phyloP scores from a whole-genome alignment of 2,113 vertebrate genomes.

The Cinclus cinclus region DNA sequence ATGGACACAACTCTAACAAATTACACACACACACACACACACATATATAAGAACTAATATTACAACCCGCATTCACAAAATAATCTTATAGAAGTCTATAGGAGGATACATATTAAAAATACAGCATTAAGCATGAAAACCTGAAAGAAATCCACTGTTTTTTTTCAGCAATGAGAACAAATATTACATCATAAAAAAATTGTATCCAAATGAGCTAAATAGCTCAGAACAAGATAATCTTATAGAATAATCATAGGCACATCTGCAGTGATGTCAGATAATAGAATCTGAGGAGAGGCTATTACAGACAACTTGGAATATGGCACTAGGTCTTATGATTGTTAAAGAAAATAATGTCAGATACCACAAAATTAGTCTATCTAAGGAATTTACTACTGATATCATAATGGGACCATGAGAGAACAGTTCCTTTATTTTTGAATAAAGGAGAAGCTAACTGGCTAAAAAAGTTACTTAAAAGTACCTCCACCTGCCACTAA shows the following conservation, averaged over 20 bases:
- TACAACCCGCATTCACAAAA: not conserved
- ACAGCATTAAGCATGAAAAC: not conserved
- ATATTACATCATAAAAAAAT: slow-evolving; percentile 4
- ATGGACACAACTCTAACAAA: not conserved
- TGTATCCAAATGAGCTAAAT: not conserved
- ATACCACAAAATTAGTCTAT: not conserved
- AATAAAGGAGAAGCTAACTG: not conserved
- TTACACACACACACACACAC: too few species aligned
- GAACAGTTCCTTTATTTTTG: not conserved
- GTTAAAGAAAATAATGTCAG: slow-evolving; percentile 16
- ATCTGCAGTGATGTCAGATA: not conserved
- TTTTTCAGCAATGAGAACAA: slow-evolving; percentile 16
- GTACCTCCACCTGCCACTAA: not conserved
- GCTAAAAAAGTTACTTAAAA: not conserved
- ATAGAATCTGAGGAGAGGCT: not conserved
- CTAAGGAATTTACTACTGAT: not conserved
- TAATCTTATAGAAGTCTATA: not conserved
- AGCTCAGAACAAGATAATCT: not conserved
- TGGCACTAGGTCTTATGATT: not conserved
- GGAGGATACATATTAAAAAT: not conserved
- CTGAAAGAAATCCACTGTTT: not conserved
- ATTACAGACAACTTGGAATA: slow-evolving; percentile 2
- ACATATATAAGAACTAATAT: not conserved
- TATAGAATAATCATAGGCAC: not conserved
- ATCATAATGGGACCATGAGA: not conserved